phyloP scores from a whole-genome alignment of 2,888 invertebrate species.

The Ophion costatus region DNA sequence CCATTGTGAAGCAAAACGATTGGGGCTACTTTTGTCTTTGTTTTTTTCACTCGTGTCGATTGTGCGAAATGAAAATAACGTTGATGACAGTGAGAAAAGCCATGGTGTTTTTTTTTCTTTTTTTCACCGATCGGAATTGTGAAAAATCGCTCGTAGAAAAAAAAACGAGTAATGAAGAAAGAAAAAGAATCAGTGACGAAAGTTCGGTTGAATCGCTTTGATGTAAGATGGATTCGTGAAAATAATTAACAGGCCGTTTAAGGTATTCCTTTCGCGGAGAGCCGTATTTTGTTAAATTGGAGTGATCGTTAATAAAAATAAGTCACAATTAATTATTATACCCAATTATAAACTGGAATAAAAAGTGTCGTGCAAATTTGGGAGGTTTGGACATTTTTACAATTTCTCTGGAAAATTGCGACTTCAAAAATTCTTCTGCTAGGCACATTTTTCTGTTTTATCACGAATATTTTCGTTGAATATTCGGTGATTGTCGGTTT shows the following conservation, averaged over 20 bases:
- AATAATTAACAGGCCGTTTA: background rate
- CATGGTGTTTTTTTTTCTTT: background rate
- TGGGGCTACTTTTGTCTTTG: background rate
- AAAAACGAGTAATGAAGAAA: background rate
- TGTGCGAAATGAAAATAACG: background rate
- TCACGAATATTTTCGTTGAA: too few species aligned
- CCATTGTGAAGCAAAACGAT: background rate
- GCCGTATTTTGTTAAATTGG: background rate
- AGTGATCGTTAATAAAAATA: too few species aligned
- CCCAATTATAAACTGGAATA: too few species aligned
- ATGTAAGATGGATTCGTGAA: background rate
- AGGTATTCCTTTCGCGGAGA: background rate
- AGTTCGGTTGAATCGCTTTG: background rate
- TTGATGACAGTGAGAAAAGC: background rate
- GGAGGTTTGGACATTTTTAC: too few species aligned
- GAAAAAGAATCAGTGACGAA: background rate
- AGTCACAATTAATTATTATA: too few species aligned
- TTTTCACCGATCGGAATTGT: background rate
- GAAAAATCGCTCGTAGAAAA: background rate
- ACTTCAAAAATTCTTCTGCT: too few species aligned
- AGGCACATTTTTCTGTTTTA: too few species aligned
- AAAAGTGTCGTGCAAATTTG: too few species aligned
- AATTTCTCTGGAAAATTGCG: too few species aligned
- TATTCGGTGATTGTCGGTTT: too few species aligned
- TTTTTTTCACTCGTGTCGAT: background rate